Evolutionary conservation across 1,140 invertebrate species (phyloP).

Genomic region (Ladona fulva): DNA sequence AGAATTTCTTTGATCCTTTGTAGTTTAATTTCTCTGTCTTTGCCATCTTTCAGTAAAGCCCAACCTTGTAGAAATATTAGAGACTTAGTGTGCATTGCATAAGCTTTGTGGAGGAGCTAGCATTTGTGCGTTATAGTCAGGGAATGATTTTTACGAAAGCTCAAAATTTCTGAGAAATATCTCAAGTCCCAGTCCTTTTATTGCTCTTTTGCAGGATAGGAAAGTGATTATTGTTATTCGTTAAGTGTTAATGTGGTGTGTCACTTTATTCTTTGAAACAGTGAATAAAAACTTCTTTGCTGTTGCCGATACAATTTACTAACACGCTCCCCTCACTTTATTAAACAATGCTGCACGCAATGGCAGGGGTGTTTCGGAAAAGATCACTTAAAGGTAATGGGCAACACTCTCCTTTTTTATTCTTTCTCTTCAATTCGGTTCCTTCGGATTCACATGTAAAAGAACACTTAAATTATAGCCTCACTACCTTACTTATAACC

Average conservation of each 20-base stretch:
- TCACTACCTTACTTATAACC: constrained; percentile 26
- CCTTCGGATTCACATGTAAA: constrained; percentile 21
- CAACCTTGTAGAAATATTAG: constrained; percentile 12
- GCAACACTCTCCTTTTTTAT: constrained; percentile 32
- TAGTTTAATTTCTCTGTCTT: constrained; percentile 16
- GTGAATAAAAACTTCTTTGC: constrained; percentile 15
- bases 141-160: constrained; percentile 7
- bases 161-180: constrained; percentile 1
- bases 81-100: neutral
- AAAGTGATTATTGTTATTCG: constrained; percentile 15
- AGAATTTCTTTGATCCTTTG: constrained; percentile 12
- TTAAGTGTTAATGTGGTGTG: constrained; percentile 12
- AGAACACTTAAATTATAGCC: constrained; percentile 27
- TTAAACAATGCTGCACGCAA: constrained; percentile 24
- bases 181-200: neutral
- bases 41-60: constrained; percentile 14
- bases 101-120: constrained; percentile 5
- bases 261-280: constrained; percentile 16
- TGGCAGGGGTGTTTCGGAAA: constrained; percentile 81
- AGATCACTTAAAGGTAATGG: constrained; percentile 76
- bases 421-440: constrained; percentile 25
- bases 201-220: constrained; percentile 12
- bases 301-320: constrained; percentile 17
- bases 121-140: neutral
- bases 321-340: constrained; percentile 18